Evolutionary conservation across 1,140 invertebrate species (phyloP), one percentile per base, ranked within the genome.

Genomic region (Aphis craccivora): DNA sequence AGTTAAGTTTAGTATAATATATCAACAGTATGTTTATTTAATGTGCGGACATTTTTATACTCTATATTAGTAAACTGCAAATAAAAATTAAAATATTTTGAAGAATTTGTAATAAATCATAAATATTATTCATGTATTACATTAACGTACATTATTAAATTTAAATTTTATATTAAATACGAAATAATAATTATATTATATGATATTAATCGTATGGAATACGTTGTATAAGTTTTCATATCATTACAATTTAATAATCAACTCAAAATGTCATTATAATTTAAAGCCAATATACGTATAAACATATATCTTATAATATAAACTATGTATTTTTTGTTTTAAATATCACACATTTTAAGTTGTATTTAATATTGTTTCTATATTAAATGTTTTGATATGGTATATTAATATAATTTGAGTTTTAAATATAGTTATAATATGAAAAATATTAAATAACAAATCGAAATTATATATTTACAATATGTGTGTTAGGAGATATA

Each of bases 401-500:
- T n/a, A 67, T 60, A 30, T 67, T 67, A 18, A n/a, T n/a, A 67
- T 0, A n/a, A 67, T n/a, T n/a, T n/a, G 14, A 67, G 14, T 67
- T 67, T 67, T 67, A n/a, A 30, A 67, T 14, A 14, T 67, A 67
- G 30, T 11, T n/a, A 18, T n/a, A 67, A n/a, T 3, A 11, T 51
- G 1, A 51, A 30, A 2, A 8, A 55, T 60, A 30, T 30, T 60
- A 25, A 0, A 25, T 30, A 55, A 11, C 48, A 30, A 30, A 60
- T 60, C 0, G 4, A 30, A 8, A 60, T 14, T 60, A 11, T 8
- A 55, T 25, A 25, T 55, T 55, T 55, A 25, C 53, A 55, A 55
- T 25, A 1, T 25, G 23, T 7, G 0, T 0, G 23, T 55, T 25
- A 25, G 23, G 0, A 25, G 1, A 55, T 55, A 3, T 1, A 55